These are phyloP conservation scores for Dinothrombium tinctorium DNA, from an alignment of 1,140 invertebrate species.

Conservation along the genomic window DNA sequence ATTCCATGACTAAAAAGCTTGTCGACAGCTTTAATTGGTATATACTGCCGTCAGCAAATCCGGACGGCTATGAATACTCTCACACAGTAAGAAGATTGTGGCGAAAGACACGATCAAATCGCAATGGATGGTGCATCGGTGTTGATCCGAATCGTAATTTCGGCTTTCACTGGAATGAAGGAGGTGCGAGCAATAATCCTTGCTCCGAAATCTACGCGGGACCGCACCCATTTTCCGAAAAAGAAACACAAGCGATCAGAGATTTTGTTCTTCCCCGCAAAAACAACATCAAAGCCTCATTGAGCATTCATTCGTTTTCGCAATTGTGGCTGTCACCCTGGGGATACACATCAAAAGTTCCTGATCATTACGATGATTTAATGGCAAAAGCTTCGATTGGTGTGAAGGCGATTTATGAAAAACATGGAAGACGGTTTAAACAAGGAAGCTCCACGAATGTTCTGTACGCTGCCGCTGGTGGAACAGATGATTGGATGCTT, in stretches of 20 bases:
- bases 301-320: conserved; percentile 16
- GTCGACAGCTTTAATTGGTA: conserved; percentile 18
- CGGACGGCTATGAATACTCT: conserved; percentile 41
- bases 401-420: too few relatives aligned
- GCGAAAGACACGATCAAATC: conserved; percentile 16
- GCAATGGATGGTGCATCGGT: conserved; percentile 12
- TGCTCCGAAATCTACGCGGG: conserved; percentile 62
- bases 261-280: conserved; percentile 9
- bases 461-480: background rate
- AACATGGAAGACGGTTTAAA: too few relatives aligned
- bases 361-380: conserved; percentile 29
- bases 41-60: conserved; percentile 31
- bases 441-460: too few relatives aligned
- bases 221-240: conserved; percentile 13
- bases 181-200: conserved; percentile 38
- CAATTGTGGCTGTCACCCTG: conserved; percentile 35
- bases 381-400: too few relatives aligned
- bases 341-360: conserved; percentile 16
- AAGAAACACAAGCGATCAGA: conserved; percentile 12
- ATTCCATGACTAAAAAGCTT: background rate
- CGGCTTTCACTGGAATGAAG: conserved; percentile 23
- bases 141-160: conserved; percentile 16
- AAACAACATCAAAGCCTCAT: conserved; percentile 7
- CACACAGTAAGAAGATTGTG: conserved; percentile 14
- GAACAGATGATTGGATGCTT: background rate